These are phyloP conservation scores for Heterotis niloticus DNA, from an alignment of 2,113 vertebrate species.

Conservation along the genomic window DNA sequence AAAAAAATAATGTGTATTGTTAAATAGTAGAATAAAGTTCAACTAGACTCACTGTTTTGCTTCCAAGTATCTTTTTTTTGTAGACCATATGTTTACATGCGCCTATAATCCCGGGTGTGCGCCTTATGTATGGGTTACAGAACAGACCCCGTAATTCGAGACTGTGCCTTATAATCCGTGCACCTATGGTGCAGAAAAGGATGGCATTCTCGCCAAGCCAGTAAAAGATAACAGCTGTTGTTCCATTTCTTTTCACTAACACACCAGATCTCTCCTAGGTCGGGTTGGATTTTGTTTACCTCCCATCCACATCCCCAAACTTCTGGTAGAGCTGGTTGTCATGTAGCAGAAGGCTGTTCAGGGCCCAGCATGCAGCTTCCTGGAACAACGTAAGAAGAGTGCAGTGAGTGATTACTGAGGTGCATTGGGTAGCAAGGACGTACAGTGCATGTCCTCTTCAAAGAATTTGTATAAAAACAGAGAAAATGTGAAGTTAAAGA, in stretches of 20 bases:
- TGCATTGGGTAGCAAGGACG: neutral
- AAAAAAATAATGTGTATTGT: too few species aligned
- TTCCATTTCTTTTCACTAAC: neutral
- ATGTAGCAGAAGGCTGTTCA: conserved; percentile 82
- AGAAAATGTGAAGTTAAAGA: neutral
- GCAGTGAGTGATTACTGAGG: neutral
- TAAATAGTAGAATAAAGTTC: too few species aligned
- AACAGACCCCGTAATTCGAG: too few species aligned
- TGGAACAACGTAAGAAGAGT: conserved; percentile 43
- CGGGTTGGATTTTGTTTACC: conserved; percentile 57
- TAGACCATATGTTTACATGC: too few species aligned
- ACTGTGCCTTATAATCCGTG: too few species aligned
- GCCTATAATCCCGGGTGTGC: too few species aligned
- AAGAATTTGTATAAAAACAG: neutral
- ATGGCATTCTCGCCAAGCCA: too few species aligned
- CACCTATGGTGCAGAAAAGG: too few species aligned
- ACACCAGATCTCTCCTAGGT: neutral
- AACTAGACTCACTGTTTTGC: too few species aligned
- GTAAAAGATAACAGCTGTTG: neutral
- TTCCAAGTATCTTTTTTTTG: too few species aligned
- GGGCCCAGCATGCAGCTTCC: conserved; percentile 88
- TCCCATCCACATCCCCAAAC: conserved; percentile 76
- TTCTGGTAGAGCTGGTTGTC: conserved; percentile 62
- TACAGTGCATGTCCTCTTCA: too few species aligned
- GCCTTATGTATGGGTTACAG: too few species aligned